Base-by-base conservation (phyloP, 1,140 invertebrate species). In the Psilanteris sp. region DNA sequence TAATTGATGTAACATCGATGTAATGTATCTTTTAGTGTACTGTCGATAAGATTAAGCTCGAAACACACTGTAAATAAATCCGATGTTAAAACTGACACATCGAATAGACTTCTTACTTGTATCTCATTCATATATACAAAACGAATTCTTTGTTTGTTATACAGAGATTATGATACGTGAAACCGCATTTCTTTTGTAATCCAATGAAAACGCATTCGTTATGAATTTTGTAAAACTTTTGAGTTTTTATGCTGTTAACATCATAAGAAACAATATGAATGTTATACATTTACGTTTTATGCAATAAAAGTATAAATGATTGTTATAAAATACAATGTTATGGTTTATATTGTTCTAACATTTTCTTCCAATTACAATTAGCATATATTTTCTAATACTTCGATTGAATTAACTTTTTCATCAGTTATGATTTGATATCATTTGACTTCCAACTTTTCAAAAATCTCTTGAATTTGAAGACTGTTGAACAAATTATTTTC, bases 1-100 rank as follows among this genome's bases (percentile, higher is more conserved):
- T 62, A 71, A 71, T 71, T 71, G 67, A 62, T 71, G 67, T 71
- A 71, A 62, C 57, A 55, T 72, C 68, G 68, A 72, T 72, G 68
- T 72, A 62, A 72, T 72, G 68, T 72, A 72, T 32, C 68, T 72
- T 72, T 62, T 72, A 72, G 68, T 72, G 68, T 62, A 72, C 55
- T 72, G 50, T 55, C 68, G 41, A 62, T 72, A 72, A 62, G 57
- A 20, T 55, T 62, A 72, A 72, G 50, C 41, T 62, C 68, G 68
- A 72, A 37, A 71, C 48, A 71, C 48, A 62, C 29, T 72, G 68
- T 72, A 72, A 62, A 72, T 72, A 72, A 72, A 72, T 72, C 48
- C 57, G 68, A 54, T 72, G 68, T 72, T 72, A 20, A 64, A 46
- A 46, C 37, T 57, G 57, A 57, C 39, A 72, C 68, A 64, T 72